Evolutionary conservation across 1,140 invertebrate species (phyloP).

Genomic region (Drosophila kanapiae): DNA sequence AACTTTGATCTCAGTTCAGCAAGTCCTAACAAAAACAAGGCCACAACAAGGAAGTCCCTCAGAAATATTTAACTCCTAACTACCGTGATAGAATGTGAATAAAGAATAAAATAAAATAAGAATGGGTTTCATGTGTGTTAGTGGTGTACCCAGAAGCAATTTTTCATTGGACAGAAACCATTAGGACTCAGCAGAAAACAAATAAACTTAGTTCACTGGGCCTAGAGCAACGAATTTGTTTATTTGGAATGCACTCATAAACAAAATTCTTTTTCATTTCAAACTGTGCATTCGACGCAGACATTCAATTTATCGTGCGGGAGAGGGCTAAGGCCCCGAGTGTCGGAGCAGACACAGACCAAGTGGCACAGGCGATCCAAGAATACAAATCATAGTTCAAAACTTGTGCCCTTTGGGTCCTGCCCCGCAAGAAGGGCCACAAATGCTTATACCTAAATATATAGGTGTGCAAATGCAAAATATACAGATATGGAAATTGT

Average conservation of each 20-base stretch:
- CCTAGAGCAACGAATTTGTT: background rate
- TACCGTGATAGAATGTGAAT: background rate
- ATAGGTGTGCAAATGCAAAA: conserved; percentile 33
- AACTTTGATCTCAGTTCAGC: background rate
- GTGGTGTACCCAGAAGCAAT: conserved; percentile 6
- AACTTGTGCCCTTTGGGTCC: conserved; percentile 15
- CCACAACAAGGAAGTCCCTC: background rate
- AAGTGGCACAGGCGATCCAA: conserved; percentile 9
- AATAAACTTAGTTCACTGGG: background rate
- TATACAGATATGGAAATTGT: conserved; percentile 51
- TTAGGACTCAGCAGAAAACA: background rate
- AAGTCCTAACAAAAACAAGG: background rate
- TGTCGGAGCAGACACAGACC: background rate
- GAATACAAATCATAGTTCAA: conserved; percentile 53
- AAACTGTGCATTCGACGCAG: conserved; percentile 3
- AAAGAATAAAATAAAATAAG: too few relatives aligned
- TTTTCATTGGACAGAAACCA: background rate
- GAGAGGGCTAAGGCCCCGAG: background rate
- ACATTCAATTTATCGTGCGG: background rate
- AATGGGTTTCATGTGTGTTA: background rate
- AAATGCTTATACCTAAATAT: conserved; percentile 3
- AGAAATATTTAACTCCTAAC: background rate
- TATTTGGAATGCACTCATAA: conserved; percentile 32
- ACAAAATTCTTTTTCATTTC: conserved; percentile 3
- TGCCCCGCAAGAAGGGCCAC: background rate